A percentile compares a stretch with the other conserved stretches of the same genome.
phyloP scores from a whole-genome alignment of 2,113 vertebrate genomes.

The Uria lomvia region DNA sequence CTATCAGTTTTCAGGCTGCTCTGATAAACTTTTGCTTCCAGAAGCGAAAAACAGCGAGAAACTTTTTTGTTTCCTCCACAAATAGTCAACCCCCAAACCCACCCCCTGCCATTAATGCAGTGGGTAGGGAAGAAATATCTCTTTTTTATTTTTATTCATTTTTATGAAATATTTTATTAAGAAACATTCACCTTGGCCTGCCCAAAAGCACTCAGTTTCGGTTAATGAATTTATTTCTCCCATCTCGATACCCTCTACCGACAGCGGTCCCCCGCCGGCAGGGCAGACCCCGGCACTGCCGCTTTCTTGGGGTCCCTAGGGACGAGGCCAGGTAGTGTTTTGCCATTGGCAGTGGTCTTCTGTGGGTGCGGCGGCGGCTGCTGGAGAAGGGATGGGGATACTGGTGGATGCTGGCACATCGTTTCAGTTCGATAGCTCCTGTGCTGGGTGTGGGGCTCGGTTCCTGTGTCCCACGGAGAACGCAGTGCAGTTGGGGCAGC shows the following conservation, averaged over 20 bases:
- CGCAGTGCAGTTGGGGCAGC: accelerated
- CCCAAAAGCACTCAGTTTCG: neutral
- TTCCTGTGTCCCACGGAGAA: neutral
- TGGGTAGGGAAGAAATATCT: neutral
- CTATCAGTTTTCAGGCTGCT: neutral
- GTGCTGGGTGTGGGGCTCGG: accelerated
- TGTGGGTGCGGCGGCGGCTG: accelerated
- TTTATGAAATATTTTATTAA: neutral
- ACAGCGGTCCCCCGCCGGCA: accelerated
- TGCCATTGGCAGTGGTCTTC: neutral
- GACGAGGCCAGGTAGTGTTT: accelerated
- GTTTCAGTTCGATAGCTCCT: neutral
- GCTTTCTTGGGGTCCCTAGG: neutral
- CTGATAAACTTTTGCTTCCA: neutral
- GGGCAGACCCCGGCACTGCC: neutral
- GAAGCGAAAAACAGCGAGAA: neutral
- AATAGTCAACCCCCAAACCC: neutral
- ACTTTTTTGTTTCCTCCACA: neutral
- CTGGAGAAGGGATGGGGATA: accelerated
- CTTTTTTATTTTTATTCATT: neutral
- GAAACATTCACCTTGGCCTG: neutral
- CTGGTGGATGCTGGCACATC: accelerated
- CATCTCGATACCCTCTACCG: neutral
- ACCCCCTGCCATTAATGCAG: neutral
- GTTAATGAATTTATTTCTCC: neutral